Percentiles rank a stretch among this genome's conserved stretches.
These are phyloP conservation scores for Archips xylosteana DNA, from an alignment of 2,888 invertebrate genomes.

Conservation along the genomic window DNA sequence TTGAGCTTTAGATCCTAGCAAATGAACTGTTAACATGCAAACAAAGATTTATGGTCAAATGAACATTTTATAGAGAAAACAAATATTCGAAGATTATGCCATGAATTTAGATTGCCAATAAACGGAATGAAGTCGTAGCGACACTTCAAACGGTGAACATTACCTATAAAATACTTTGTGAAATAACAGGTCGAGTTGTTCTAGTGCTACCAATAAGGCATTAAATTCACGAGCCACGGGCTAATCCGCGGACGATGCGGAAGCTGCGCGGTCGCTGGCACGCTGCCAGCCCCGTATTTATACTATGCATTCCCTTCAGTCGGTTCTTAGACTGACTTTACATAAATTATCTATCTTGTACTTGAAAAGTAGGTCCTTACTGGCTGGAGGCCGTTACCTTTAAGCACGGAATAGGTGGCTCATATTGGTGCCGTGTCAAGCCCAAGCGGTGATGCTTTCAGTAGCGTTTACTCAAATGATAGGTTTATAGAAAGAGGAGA, in stretches of 20 bases:
- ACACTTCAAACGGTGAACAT: not conserved
- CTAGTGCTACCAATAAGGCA: slow-evolving; percentile 16
- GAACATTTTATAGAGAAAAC: not conserved
- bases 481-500: not conserved
- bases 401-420: not conserved
- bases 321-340: not conserved
- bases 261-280: slow-evolving; percentile 7
- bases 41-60: slow-evolving; percentile 1
- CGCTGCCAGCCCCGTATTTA: slow-evolving; percentile 10
- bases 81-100: not conserved
- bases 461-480: not conserved
- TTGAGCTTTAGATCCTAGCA: not conserved
- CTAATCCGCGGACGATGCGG: slow-evolving; percentile 10
- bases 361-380: not conserved
- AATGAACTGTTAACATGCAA: not conserved
- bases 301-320: slow-evolving; percentile 11
- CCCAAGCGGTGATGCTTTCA: not conserved
- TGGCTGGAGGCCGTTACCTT: not conserved
- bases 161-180: not conserved
- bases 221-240: slow-evolving; percentile 7
- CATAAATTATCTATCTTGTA: not conserved
- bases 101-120: not conserved
- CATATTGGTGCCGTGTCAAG: not conserved
- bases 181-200: not conserved
- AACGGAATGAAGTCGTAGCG: not conserved